Conservation (phyloP, 2,888 invertebrate genomes). For the Spodoptera littoralis region DNA sequence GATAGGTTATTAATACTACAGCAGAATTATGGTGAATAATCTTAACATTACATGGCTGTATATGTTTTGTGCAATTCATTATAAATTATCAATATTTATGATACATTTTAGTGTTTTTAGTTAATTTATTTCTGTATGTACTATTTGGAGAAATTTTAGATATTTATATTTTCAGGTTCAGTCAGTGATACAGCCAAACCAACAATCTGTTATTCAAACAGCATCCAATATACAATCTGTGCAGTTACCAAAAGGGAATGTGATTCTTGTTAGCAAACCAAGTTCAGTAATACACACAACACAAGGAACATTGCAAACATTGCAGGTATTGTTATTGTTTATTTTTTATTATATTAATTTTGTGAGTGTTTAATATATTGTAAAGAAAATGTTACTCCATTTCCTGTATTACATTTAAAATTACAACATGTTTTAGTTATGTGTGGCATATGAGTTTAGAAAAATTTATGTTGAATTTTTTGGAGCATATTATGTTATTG, state of each 20-base stretch:
- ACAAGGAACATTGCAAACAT: conserved; percentile 94
- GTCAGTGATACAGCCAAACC: conserved; percentile 98
- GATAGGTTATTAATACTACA: conserved; percentile 27
- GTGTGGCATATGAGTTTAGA: too few relatives aligned
- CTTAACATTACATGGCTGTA: conserved; percentile 12
- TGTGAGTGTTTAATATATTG: neutral
- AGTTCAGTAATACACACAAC: conserved; percentile 98
- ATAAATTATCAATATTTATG: conserved; percentile 9
- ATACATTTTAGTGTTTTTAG: neutral
- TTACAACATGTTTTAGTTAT: too few relatives aligned
- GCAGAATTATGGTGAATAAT: conserved; percentile 3
- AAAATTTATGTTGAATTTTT: too few relatives aligned
- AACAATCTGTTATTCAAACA: conserved; percentile 98
- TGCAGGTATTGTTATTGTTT: conserved; percentile 90
- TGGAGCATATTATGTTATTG: too few relatives aligned
- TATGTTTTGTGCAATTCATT: conserved; percentile 21
- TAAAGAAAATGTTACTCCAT: too few relatives aligned
- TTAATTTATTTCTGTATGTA: neutral
- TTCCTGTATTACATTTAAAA: too few relatives aligned
- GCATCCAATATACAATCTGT: conserved; percentile 95
- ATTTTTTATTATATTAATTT: neutral
- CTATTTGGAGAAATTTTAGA: conserved; percentile 14
- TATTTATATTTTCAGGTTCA: conserved; percentile 91
- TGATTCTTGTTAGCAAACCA: conserved; percentile 96
- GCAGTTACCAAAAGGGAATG: conserved; percentile 95